Conservation (phyloP, 2,797 vertebrate species). For the Parauchenoglanis punctatus region DNA sequence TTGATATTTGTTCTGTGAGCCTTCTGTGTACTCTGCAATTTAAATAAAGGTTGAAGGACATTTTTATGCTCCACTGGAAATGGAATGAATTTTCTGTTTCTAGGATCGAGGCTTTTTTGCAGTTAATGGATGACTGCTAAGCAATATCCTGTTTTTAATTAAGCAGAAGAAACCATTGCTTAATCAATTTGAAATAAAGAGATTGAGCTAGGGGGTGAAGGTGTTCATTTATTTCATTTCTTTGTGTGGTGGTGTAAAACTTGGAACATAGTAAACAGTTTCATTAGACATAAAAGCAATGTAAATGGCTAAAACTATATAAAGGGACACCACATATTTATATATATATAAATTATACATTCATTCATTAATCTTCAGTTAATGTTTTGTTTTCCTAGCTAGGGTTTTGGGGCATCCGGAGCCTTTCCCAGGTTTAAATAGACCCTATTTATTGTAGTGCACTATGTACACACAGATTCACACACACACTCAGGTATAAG, state of each 20-base stretch:
- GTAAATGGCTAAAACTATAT: neutral
- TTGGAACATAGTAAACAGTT: neutral
- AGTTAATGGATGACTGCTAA: constrained; percentile 40
- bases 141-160: constrained; percentile 39
- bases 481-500: neutral
- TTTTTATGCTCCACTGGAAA: constrained; percentile 22
- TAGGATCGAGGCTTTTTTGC: constrained; percentile 8
- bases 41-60: constrained; percentile 2
- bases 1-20: neutral
- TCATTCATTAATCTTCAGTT: neutral
- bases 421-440: neutral
- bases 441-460: neutral
- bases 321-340: neutral
- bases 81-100: constrained; percentile 22
- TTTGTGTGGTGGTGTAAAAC: neutral
- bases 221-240: neutral
- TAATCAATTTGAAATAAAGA: constrained; percentile 38
- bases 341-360: neutral
- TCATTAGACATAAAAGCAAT: neutral
- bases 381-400: neutral
- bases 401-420: neutral
- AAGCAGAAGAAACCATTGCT: constrained; percentile 44
- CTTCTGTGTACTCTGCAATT: neutral
- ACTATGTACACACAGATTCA: neutral
- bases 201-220: constrained; percentile 3